Evolutionary conservation across 2,113 vertebrate species (phyloP).

Genomic region (Carassius carassius): DNA sequence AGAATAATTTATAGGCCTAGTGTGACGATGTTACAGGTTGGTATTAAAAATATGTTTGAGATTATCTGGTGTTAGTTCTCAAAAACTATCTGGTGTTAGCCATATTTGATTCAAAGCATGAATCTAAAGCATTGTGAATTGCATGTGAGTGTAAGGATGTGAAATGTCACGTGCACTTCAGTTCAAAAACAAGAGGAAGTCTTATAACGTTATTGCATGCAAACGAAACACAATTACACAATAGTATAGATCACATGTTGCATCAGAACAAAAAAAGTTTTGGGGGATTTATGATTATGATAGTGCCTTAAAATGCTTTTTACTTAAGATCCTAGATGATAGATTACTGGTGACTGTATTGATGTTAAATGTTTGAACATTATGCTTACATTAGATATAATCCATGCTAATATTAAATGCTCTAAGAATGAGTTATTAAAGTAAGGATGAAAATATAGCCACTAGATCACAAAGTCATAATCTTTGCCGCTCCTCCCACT

Average conservation of each 20-base stretch:
- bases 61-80: background rate
- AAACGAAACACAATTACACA: conserved; percentile 7
- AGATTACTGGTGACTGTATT: background rate
- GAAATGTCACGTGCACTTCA: background rate
- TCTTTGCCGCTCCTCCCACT: background rate
- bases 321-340: background rate
- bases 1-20: background rate
- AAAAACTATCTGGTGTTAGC: background rate
- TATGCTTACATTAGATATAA: background rate
- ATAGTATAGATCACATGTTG: background rate
- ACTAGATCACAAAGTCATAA: background rate
- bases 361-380: background rate
- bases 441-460: background rate
- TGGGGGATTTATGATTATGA: background rate
- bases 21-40: background rate
- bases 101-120: background rate
- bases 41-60: background rate
- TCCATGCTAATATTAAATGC: background rate
- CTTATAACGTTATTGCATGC: conserved; percentile 5
- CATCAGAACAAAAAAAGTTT: background rate
- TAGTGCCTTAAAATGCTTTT: background rate
- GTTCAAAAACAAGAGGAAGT: background rate
- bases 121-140: background rate
- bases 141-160: background rate
- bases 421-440: background rate